These are phyloP conservation scores for Phenganax subtilis DNA, from an alignment of 92 coral and sea anemone species.

Conservation along the genomic window DNA sequence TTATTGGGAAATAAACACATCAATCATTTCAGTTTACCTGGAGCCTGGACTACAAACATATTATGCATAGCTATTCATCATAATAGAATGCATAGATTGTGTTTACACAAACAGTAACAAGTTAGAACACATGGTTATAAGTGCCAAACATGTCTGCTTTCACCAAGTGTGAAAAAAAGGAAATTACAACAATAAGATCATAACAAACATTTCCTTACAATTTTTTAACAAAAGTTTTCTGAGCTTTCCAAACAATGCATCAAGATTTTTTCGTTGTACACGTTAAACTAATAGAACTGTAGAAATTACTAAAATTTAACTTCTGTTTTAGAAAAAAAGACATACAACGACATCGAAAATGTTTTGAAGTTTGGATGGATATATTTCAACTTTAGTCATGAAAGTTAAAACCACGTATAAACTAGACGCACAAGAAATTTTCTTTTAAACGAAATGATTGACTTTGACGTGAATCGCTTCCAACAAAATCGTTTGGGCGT, in stretches of 20 bases:
- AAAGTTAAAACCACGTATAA: too few species aligned
- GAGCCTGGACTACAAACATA: too few species aligned
- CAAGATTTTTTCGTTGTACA: not conserved
- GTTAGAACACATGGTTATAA: not conserved
- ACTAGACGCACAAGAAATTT: too few species aligned
- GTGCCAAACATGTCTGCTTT: not conserved
- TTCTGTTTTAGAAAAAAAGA: too few species aligned
- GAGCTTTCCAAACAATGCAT: not conserved
- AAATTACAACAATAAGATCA: not conserved
- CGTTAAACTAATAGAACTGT: not conserved
- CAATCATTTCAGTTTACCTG: too few species aligned
- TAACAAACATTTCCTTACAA: constrained; percentile 5
- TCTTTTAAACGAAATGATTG: too few species aligned
- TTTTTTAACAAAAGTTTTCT: not conserved
- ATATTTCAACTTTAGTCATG: too few species aligned
- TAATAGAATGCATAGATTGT: not conserved
- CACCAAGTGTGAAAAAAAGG: not conserved
- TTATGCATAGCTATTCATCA: too few species aligned
- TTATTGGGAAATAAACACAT: too few species aligned
- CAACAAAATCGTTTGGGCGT: not conserved
- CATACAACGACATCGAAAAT: too few species aligned
- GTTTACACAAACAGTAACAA: not conserved
- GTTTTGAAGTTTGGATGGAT: too few species aligned
- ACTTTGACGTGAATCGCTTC: too few species aligned
- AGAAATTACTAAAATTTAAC: not conserved